phyloP scores from a whole-genome alignment of 2,888 invertebrate genomes.

The Hirtodrosophila cameraria region DNA sequence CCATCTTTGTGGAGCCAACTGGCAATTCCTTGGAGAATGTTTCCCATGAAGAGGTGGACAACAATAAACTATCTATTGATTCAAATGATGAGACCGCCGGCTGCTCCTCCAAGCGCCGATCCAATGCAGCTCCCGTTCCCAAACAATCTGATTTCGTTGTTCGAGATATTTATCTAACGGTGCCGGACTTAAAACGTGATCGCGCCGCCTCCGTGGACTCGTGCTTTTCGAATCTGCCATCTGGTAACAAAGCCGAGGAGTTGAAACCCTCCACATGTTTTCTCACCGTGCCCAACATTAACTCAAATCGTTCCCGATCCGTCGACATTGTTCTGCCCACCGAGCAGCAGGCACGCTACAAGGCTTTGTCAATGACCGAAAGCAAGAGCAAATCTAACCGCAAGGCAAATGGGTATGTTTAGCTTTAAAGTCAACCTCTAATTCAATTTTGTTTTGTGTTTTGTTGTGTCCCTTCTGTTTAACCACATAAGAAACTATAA shows the following conservation, averaged over 20 bases:
- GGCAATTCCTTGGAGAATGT: constrained; percentile 90
- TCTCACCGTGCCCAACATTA: constrained; percentile 89
- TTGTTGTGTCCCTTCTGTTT: too few relatives aligned
- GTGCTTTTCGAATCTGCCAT: constrained; percentile 91
- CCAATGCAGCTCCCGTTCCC: constrained; percentile 8
- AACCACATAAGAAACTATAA: too few relatives aligned
- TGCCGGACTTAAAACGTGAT: constrained; percentile 93
- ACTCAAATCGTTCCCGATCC: constrained; percentile 90
- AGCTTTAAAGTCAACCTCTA: constrained; percentile 1
- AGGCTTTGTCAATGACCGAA: constrained; percentile 90
- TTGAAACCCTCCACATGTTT: constrained; percentile 87
- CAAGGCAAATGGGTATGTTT: constrained; percentile 62
- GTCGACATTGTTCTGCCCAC: constrained; percentile 95
- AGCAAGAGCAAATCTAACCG: constrained; percentile 79
- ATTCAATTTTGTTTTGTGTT: too few relatives aligned
- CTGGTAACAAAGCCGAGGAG: constrained; percentile 88
- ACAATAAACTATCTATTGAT: too few relatives aligned
- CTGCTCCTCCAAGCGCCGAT: constrained; percentile 73
- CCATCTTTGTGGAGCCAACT: constrained; percentile 91
- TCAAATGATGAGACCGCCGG: constrained; percentile 68
- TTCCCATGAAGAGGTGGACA: constrained; percentile 84
- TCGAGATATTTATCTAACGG: constrained; percentile 90
- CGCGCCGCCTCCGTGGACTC: constrained; percentile 95
- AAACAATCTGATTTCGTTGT: constrained; percentile 84
- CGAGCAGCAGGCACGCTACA: constrained; percentile 92